Base-by-base conservation (phyloP, 2,797 vertebrate genomes). In the Allobates femoralis region DNA sequence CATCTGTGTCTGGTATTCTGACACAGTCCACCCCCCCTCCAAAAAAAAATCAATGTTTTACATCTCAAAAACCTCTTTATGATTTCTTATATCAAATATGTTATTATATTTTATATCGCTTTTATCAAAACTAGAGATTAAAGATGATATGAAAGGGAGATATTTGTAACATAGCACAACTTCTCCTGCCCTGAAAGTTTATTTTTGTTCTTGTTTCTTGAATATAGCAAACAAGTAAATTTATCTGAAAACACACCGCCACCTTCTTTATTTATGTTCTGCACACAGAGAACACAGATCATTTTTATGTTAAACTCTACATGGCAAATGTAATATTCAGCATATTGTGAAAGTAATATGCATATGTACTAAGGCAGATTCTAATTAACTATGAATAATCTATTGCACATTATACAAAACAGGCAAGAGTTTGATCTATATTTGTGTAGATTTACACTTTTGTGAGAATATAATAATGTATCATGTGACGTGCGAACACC, bases 221-320 rank as follows among this genome's bases (percentile, higher is more conserved):
- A 4, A 41, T 46, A 14, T 21, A 73, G 30, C 41, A 50, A 74
- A 41, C 11, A 71, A 50, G 41, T 74, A 50, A 16, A 50, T 74
- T 74, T 74, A 50, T 41, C 10, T 7, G 14, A 14, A 3, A 74
- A 74, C 41, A 74, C 41, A 74, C 23, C 26, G 23, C 26, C 26
- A 26, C n/a, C 71, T n/a, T 74, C 41, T 15, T 46, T 46, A 73
- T 74, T 74, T 74, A 74, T 74, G 71, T 15, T n/a, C 23, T 41
- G 71, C 23, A 74, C 14, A 50, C 41, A 26, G 41, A 74, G 71
- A 74, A 41, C 5, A 11, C 71, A 74, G 71, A 74, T 74, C 23
- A 74, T 74, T 74, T 74, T 50, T 74, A 74, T 74, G 14, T 12
- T 74, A 74, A 74, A 50, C 41, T 50, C 41, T 74, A 50, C 71